Conservation (phyloP, 2,888 invertebrate species). For the Nematopogon swammerdamellus region DNA sequence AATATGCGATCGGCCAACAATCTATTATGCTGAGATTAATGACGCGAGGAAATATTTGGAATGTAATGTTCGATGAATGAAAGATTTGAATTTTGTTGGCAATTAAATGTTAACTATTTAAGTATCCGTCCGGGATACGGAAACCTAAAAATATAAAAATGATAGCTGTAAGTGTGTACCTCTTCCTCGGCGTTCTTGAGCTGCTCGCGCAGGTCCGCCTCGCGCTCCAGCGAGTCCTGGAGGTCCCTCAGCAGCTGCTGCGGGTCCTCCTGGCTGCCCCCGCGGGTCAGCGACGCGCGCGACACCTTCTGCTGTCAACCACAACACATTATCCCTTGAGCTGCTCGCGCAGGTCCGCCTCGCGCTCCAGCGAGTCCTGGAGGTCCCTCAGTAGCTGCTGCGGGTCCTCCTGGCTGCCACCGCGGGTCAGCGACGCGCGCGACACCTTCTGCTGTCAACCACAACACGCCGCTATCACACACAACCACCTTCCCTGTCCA, state of each 20-base stretch:
- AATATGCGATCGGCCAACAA: too few species aligned
- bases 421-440: slow-evolving; percentile 70
- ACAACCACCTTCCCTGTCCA: too few species aligned
- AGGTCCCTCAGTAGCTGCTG: slow-evolving; percentile 80
- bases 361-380: slow-evolving; percentile 88
- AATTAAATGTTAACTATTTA: too few species aligned
- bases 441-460: slow-evolving; percentile 61
- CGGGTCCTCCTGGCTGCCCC: slow-evolving; percentile 78
- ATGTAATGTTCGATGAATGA: too few species aligned
- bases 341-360: slow-evolving; percentile 91
- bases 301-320: slow-evolving; percentile 61
- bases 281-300: slow-evolving; percentile 70
- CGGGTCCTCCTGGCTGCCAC: slow-evolving; percentile 78
- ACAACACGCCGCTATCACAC: too few species aligned
- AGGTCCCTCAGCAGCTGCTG: slow-evolving; percentile 80
- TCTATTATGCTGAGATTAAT: too few species aligned
- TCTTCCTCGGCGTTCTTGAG: slow-evolving; percentile 91
- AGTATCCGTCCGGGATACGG: too few species aligned
- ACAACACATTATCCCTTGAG: too few species aligned
- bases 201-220: slow-evolving; percentile 91
- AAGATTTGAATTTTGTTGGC: too few species aligned
- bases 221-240: slow-evolving; percentile 88
- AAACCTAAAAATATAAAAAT: too few species aligned
- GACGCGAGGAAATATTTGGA: too few species aligned
- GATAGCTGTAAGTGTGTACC: too few species aligned